Conservation (phyloP, 2,888 invertebrate genomes). For the Proisotoma minuta region DNA sequence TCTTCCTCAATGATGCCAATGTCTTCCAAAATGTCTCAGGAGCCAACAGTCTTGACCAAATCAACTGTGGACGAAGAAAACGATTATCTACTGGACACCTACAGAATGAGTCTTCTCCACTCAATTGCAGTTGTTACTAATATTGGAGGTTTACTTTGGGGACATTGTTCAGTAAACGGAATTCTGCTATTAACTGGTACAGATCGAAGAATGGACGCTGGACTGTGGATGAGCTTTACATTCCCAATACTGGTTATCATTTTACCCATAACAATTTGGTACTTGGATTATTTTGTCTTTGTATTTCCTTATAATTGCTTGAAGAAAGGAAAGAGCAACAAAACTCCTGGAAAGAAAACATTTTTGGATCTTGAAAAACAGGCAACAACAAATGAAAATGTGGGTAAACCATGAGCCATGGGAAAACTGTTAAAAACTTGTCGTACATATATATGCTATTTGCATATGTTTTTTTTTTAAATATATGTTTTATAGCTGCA, state of each 20-base stretch:
- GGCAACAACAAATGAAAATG: not conserved
- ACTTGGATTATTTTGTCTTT: not conserved
- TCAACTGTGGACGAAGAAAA: slow-evolving; percentile 8
- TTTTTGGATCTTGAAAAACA: not conserved
- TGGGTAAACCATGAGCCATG: too few relatives aligned
- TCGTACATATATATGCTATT: not conserved
- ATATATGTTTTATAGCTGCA: slow-evolving; percentile 2
- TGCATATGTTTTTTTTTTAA: too few relatives aligned
- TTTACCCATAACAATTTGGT: not conserved
- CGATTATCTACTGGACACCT: slow-evolving; percentile 9
- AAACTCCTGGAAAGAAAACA: not conserved
- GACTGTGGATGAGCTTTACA: slow-evolving; percentile 15
- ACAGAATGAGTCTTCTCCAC: slow-evolving; percentile 20
- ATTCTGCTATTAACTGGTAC: slow-evolving; percentile 1
- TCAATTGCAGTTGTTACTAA: slow-evolving; percentile 25
- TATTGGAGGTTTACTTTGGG: slow-evolving; percentile 37
- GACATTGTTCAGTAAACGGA: slow-evolving; percentile 19
- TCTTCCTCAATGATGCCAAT: too few relatives aligned
- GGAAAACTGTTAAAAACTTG: not conserved
- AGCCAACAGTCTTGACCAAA: not conserved
- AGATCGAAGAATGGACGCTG: not conserved
- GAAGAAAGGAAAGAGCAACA: too few relatives aligned
- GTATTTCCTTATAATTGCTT: not conserved
- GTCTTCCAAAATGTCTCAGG: not conserved
- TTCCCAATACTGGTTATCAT: slow-evolving; percentile 16